Conservation (phyloP, 1,140 invertebrate genomes). For the Drosophila murphyi region DNA sequence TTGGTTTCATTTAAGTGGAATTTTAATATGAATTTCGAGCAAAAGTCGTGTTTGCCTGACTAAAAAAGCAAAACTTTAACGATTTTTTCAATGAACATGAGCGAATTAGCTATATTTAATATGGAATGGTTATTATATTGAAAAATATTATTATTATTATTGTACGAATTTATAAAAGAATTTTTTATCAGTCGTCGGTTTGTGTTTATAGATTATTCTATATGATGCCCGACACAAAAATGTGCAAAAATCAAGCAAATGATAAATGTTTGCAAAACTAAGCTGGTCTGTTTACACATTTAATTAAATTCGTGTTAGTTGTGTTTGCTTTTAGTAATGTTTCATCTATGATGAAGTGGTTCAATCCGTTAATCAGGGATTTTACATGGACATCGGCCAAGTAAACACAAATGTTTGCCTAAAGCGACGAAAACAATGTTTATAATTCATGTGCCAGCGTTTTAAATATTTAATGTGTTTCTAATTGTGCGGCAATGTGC, state of each 20-base stretch:
- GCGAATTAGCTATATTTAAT: too few relatives aligned
- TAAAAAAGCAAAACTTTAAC: too few relatives aligned
- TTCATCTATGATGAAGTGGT: conserved; percentile 35
- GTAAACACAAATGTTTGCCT: conserved; percentile 34
- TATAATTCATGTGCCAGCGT: conserved; percentile 36
- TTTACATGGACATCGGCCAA: background rate
- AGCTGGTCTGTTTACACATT: conserved; percentile 36
- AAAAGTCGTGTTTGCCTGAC: too few relatives aligned
- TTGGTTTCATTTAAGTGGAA: too few relatives aligned
- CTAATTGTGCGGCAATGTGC: conserved; percentile 66
- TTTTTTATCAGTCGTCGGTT: background rate
- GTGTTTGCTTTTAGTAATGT: conserved; percentile 29
- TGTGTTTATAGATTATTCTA: background rate
- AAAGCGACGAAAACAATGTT: conserved; percentile 43
- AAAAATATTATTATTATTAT: background rate
- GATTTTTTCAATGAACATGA: too few relatives aligned
- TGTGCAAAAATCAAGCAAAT: conserved; percentile 11
- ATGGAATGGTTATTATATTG: too few relatives aligned
- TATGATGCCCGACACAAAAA: background rate
- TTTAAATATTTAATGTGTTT: conserved; percentile 77
- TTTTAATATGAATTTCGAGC: too few relatives aligned
- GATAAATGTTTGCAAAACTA: conserved; percentile 1
- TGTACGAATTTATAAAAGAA: background rate
- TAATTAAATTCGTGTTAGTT: conserved; percentile 46
- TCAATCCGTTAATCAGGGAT: conserved; percentile 34